Evolutionary conservation across 2,113 vertebrate genomes (phyloP).

Genomic region (Psilopsiagon aymara): DNA sequence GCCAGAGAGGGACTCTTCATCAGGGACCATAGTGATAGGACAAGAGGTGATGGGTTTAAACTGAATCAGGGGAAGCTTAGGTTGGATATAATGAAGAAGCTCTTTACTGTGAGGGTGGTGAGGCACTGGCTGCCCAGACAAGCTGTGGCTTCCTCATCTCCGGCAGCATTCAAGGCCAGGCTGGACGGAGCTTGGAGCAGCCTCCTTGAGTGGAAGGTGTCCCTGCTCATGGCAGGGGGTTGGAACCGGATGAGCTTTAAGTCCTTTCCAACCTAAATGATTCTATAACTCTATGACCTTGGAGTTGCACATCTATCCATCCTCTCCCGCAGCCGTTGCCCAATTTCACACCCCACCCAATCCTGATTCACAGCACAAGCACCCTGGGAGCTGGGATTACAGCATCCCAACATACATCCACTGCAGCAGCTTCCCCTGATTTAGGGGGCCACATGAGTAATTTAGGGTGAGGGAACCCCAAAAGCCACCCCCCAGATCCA

Average conservation of each 20-base stretch:
- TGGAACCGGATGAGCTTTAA: neutral
- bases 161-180: neutral
- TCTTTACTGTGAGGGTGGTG: neutral
- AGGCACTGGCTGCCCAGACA: neutral
- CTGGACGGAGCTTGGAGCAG: neutral
- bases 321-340: neutral
- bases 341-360: accelerated
- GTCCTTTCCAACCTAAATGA: neutral
- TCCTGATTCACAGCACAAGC: neutral
- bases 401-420: neutral
- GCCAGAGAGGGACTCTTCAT: neutral
- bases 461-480: accelerated
- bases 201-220: neutral
- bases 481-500: neutral
- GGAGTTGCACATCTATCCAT: neutral
- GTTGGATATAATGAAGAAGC: neutral
- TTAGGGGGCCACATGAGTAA: neutral
- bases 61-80: neutral
- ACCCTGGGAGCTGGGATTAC: neutral
- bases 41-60: neutral
- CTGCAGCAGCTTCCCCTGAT: neutral
- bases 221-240: neutral
- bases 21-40: neutral
- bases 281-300: neutral
- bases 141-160: neutral